Conservation (phyloP, 2,888 invertebrate species). For the Monoplex corrugatus region DNA sequence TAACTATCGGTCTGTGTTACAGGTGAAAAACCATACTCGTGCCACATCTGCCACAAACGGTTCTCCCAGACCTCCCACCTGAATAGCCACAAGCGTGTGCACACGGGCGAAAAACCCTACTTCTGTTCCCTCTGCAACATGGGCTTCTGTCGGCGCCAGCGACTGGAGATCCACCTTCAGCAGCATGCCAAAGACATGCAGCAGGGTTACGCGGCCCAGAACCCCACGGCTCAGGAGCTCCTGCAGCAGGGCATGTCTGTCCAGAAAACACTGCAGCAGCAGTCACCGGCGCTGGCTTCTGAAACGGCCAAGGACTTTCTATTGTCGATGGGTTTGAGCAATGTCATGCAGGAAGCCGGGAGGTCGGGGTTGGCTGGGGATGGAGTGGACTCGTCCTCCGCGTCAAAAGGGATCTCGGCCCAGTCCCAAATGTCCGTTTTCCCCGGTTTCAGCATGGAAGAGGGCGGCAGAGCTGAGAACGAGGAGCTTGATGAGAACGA, state of each 20-base stretch:
- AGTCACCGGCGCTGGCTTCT: not conserved
- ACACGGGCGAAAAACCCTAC: conserved; percentile 67
- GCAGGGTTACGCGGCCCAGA: not conserved
- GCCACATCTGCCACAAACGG: conserved; percentile 68
- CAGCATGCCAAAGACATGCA: conserved; percentile 57
- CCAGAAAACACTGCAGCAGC: conserved; percentile 10
- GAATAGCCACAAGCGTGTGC: conserved; percentile 68
- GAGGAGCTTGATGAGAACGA: not conserved
- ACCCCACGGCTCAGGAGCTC: conserved; percentile 37
- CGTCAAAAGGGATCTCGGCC: not conserved
- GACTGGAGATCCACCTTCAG: conserved; percentile 65
- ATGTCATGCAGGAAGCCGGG: not conserved
- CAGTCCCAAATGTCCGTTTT: conserved; percentile 38
- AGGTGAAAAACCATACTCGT: conserved; percentile 68
- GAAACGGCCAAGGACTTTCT: conserved; percentile 14
- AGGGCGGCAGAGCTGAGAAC: not conserved
- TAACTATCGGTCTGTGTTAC: too few relatives aligned
- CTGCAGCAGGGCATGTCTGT: not conserved
- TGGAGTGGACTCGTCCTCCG: not conserved
- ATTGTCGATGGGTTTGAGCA: conserved; percentile 4
- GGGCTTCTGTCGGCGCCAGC: conserved; percentile 66
- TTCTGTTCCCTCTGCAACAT: conserved; percentile 66
- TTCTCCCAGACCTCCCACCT: conserved; percentile 70
- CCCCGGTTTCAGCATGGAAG: conserved; percentile 29
- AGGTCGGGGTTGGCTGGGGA: not conserved